phyloP scores from a whole-genome alignment of 2,888 invertebrate genomes.

The Aleiodes alternator region DNA sequence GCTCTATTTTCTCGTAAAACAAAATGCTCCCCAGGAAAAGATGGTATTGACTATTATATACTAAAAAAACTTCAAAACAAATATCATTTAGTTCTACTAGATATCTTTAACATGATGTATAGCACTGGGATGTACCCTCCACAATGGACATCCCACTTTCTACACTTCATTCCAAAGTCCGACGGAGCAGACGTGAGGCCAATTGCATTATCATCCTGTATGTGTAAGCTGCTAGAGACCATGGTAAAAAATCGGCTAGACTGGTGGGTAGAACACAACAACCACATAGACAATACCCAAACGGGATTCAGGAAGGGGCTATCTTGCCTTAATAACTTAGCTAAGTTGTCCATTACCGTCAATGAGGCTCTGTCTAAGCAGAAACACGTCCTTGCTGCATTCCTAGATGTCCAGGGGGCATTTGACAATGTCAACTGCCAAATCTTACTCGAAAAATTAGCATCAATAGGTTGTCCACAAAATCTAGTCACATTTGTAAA shows the following conservation, averaged over 20 bases:
- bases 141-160: slow-evolving; percentile 43
- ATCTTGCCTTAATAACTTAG: slow-evolving; percentile 49
- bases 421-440: slow-evolving; percentile 53
- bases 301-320: slow-evolving; percentile 49
- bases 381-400: slow-evolving; percentile 42
- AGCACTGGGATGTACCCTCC: no score
- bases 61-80: no score
- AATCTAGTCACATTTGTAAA: background rate
- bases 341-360: slow-evolving; percentile 42
- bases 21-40: no score
- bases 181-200: slow-evolving; percentile 45
- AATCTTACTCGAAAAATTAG: slow-evolving; percentile 41
- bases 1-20: no score
- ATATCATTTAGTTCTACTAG: no score
- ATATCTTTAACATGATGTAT: no score
- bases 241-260: slow-evolving; percentile 52
- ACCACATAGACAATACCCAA: slow-evolving; percentile 47
- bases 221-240: slow-evolving; percentile 53
- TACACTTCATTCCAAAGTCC: slow-evolving; percentile 41
- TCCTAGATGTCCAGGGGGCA: slow-evolving; percentile 51
- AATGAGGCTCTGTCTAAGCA: slow-evolving; percentile 39
- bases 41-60: no score
- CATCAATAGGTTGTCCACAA: background rate
- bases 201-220: slow-evolving; percentile 52
- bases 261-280: slow-evolving; percentile 50